Evolutionary conservation across 64 coral and sea anemone genomes (phyloP), one percentile per base, ranked within the genome.

Genomic region (Catalaphyllia jardinei): DNA sequence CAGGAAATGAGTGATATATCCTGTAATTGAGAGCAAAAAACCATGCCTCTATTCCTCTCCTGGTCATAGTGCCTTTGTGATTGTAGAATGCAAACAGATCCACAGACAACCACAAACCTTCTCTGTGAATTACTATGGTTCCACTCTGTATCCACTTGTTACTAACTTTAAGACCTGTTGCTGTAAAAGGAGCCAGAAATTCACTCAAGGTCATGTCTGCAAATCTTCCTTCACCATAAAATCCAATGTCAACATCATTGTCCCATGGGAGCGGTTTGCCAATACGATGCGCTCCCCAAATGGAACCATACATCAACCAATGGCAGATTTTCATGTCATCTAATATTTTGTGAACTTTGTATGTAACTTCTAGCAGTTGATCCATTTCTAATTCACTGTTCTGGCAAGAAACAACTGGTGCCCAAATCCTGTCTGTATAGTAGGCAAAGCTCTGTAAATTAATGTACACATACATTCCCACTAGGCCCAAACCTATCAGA

Each of bases 61-160:
- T 79, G 27, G 67, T 87, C 63, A 86, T 93, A 77, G 62, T 80
- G 12, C 91, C 91, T 72, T 57, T 55, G 29, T 81, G 9, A 20
- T 93, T 77, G 85, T 93, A 93, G 35, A 93, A 88, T 11, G 77
- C 91, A 81, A 93, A 93, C 42, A 93, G 59, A 51, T 93, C 91
- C 29, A 93, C 55, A 61, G 83, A 79, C 19, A 88, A 31, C 46
- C 61, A 52, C 12, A 78, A 30, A 39, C 54, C 75, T 15, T 54
- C 35, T 87, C 81, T 87, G 18, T 76, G 73, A 60, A 93, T 49
- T 24, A 79, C 78, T 46, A 93, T 87, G 20, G 84, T 93, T 60
- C 91, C 91, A 74, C 91, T 93, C 33, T 93, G 91, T 28, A 57
- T 29, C 91, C 91, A 93, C 57, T 93, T 93, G 28, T 79, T 88